Base-by-base conservation (phyloP, 2,888 invertebrate genomes). In the Hirtodrosophila histrioides region DNA sequence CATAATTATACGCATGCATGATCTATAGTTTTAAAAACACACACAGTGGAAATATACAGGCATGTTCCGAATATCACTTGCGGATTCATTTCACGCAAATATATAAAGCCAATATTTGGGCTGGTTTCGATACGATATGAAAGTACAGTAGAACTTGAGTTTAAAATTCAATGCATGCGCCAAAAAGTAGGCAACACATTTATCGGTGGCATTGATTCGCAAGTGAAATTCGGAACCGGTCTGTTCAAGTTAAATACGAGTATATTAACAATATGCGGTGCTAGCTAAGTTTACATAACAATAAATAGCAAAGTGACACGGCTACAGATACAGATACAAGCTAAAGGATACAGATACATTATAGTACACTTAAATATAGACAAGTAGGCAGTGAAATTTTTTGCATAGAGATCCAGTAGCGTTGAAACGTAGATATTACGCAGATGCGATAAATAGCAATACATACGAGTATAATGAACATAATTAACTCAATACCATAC, bases 341-440 rank as follows among this genome's bases (percentile, higher is more conserved):
- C 37, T 40, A 35, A 46, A 35, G 3, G 24, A 50, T 35, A 68
- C 41, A 58, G 17, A 40, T 53, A 63, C 65, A 66, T 40, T 50
- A 49, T 17, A 60, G 48, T 9, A 35, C 39, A 60, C 36, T 29
- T 41, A 61, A 27, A 36, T 46, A 48, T 66, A 74, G 74, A 33
- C 36, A 46, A 58, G 69, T 81, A 80, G 79, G 61, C 68, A 60
- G 73, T 69, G 66, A 75, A 77, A 69, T 80, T 83, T 83, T 80
- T 80, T 83, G 81, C 64, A 71, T 80, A 80, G 76, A 80, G 76
- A 58, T 58, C 45, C 71, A 31, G 57, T 75, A 74, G 75, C 46
- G 23, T 73, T 73, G 51, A 56, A 45, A 51, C 12, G 53, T 50
- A 62, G 39, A 31, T 8, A 31, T 31, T 31, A 33, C 23, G 4